Base-by-base conservation (phyloP, 2,113 vertebrate species). In the Cebidichthys violaceus region DNA sequence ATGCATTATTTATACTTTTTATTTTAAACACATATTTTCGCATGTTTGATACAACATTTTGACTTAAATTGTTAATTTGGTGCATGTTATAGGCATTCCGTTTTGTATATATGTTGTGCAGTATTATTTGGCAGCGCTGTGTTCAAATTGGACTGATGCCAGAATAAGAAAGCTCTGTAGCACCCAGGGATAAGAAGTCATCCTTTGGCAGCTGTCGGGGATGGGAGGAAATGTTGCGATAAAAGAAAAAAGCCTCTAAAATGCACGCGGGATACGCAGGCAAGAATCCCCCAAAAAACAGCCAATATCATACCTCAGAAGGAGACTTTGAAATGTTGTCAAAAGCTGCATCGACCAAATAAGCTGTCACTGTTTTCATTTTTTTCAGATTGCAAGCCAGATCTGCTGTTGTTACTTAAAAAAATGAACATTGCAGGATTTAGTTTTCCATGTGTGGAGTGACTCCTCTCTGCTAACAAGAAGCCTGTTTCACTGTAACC, bases 391-490 rank as follows among this genome's bases (percentile, higher is more conserved):
- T 15, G 9, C n/a, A 0, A 57, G 18, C 11, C 70, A 65, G 22
- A 59, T 54, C 77, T 9, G 15, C 75, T 45, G 70, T 35, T 41
- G 24, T 61, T 10, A 27, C n/a, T 54, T 33, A 31, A 37, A 66
- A 66, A 62, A 37, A 50, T 24, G 22, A 18, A 54, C 17, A 22
- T 6, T 0, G 54, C 72, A 55, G 33, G 20, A 45, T 66, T 73
- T 66, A 7, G 22, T 61, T 83, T 41, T 61, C 31, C 11, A 4
- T 3, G 65, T 88, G 80, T 83, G 35, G 83, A 72, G 71, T 65
- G 65, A 62, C 31, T 72, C 64, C 50, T 70, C 35, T 72, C 39
- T 77, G 59, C 82, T 83, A 87, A 87, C 75, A 41, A 85, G 82
- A 75, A 85, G 75, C 70, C 76, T 85, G 47, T 81, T 79, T 82